Evolutionary conservation across 2,113 vertebrate genomes (phyloP).

Genomic region (Orientallactaga bullata): DNA sequence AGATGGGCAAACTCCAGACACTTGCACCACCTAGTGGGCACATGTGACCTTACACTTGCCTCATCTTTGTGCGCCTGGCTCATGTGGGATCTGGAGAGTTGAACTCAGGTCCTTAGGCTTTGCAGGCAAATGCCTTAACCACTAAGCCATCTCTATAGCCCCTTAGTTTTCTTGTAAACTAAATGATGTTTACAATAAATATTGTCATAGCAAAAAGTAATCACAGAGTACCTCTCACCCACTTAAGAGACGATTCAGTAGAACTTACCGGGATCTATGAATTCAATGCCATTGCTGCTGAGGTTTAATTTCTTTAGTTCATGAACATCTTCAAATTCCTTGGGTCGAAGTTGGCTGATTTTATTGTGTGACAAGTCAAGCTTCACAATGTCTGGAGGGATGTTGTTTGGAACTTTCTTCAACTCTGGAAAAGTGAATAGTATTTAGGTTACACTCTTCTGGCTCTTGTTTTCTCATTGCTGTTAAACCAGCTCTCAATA

Average conservation of each 20-base stretch:
- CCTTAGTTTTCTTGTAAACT: not conserved
- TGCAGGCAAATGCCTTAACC: too few relatives aligned
- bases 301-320: slow-evolving; percentile 96
- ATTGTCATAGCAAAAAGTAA: not conserved
- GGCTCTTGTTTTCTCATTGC: not conserved
- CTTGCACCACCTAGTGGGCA: too few relatives aligned
- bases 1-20: too few relatives aligned
- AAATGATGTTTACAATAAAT: slow-evolving; percentile 38
- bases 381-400: slow-evolving; percentile 94
- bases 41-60: too few relatives aligned
- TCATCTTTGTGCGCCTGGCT: too few relatives aligned
- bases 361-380: slow-evolving; percentile 95
- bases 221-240: not conserved
- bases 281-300: slow-evolving; percentile 92
- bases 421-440: slow-evolving; percentile 88
- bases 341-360: slow-evolving; percentile 93
- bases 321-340: slow-evolving; percentile 93
- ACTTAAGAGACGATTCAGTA: not conserved
- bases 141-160: too few relatives aligned
- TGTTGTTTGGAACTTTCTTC: slow-evolving; percentile 92
- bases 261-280: slow-evolving; percentile 93
- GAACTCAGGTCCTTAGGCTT: too few relatives aligned
- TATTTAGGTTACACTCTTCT: slow-evolving; percentile 56
- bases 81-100: too few relatives aligned
- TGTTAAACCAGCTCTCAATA: not conserved